A percentile compares a stretch with the other conserved stretches of the same genome.
phyloP scores from a whole-genome alignment of 2,113 vertebrate genomes.

The Hyperopisus bebe region DNA sequence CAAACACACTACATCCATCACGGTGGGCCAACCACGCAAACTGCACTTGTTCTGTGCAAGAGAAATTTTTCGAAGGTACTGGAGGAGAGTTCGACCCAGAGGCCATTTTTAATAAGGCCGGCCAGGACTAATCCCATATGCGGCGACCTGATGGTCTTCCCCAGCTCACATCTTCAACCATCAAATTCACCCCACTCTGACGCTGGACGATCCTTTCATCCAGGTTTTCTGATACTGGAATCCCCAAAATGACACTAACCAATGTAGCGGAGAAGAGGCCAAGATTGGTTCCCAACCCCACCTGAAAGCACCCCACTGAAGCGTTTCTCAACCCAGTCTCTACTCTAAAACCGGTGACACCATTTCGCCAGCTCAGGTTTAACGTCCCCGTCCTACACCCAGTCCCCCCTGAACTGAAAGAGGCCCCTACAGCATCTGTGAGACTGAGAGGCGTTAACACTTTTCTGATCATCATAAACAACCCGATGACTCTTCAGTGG shows the following conservation, averaged over 20 bases:
- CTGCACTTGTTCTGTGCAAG: neutral
- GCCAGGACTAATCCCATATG: neutral
- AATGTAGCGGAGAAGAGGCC: neutral
- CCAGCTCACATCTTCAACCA: neutral
- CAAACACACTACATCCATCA: neutral
- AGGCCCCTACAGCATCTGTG: neutral
- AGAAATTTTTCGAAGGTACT: neutral
- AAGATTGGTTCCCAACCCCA: neutral
- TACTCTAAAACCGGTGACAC: neutral
- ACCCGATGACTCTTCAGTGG: constrained; percentile 36
- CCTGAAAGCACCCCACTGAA: neutral
- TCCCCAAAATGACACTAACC: neutral
- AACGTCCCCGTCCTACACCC: constrained; percentile 18
- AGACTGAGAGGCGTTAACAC: constrained; percentile 26
- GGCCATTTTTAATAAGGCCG: neutral
- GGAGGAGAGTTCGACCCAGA: neutral
- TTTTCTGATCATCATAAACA: constrained; percentile 35
- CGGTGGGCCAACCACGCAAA: neutral
- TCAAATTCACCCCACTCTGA: neutral
- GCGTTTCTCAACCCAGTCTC: neutral
- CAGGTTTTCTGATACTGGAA: neutral
- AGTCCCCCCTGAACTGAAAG: constrained; percentile 12
- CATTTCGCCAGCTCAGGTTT: constrained; percentile 18
- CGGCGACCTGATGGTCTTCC: neutral
- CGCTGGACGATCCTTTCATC: neutral